A percentile compares a stretch with the other conserved stretches of the same genome.
Evolutionary conservation across 2,113 vertebrate species (phyloP).

Genomic region (Daphoenositta chrysoptera): DNA sequence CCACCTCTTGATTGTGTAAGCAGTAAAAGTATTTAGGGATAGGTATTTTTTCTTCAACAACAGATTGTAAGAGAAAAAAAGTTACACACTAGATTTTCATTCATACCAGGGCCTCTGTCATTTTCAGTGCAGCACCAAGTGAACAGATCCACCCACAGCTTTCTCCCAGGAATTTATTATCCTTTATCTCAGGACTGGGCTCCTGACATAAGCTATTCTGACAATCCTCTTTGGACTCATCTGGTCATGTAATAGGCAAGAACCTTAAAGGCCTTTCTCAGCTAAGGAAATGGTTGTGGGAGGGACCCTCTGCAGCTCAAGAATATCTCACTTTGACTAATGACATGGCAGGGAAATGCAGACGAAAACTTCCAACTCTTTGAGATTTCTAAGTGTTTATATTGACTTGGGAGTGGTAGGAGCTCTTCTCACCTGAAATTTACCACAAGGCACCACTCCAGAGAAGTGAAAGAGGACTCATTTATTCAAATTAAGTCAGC

Average conservation of each 20-base stretch:
- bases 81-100: neutral
- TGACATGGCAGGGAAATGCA: neutral
- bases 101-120: neutral
- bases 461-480: neutral
- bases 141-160: neutral
- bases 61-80: neutral
- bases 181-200: neutral
- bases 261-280: neutral
- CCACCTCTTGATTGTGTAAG: neutral
- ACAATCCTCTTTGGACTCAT: neutral
- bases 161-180: neutral
- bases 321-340: neutral
- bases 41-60: neutral
- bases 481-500: neutral
- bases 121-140: neutral
- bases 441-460: rapidly evolving
- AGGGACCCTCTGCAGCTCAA: neutral
- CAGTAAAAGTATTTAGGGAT: neutral
- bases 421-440: neutral
- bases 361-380: neutral
- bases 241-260: neutral
- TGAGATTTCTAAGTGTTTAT: neutral
- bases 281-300: neutral
- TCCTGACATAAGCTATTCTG: neutral
- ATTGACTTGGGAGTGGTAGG: neutral